phyloP scores from a whole-genome alignment of 1,140 invertebrate species.

The Drosophila pruinosa region DNA sequence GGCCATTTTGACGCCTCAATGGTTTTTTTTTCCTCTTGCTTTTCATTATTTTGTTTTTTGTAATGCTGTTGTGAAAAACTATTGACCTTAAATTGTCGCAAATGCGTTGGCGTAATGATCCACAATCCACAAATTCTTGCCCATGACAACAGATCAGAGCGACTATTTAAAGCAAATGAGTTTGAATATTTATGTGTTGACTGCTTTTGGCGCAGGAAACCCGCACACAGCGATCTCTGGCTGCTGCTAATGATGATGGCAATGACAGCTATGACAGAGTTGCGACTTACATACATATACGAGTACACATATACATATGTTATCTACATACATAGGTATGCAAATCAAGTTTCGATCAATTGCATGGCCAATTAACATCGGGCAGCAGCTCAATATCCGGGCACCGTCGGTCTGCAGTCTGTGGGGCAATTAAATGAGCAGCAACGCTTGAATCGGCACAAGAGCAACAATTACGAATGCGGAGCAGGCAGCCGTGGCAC shows the following conservation, averaged over 20 bases:
- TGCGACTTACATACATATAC: conserved; percentile 6
- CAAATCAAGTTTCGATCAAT: conserved; percentile 48
- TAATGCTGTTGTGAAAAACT: conserved; percentile 28
- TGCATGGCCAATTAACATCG: conserved; percentile 42
- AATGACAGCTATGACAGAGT: conserved; percentile 40
- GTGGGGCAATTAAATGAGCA: conserved; percentile 41
- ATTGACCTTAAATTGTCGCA: conserved; percentile 52
- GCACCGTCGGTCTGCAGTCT: conserved; percentile 3
- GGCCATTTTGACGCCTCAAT: conserved; percentile 36
- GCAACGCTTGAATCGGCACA: conserved; percentile 46
- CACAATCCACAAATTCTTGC: conserved; percentile 37
- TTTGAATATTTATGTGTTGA: conserved; percentile 30
- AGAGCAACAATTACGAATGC: conserved; percentile 50
- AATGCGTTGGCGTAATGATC: conserved; percentile 46
- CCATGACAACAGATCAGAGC: conserved; percentile 10
- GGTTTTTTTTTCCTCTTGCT: not conserved
- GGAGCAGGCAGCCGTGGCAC: conserved; percentile 45
- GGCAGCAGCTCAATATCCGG: conserved; percentile 39
- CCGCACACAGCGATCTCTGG: conserved; percentile 1
- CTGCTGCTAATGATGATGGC: conserved; percentile 42
- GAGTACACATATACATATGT: not conserved
- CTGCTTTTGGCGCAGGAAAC: conserved; percentile 41
- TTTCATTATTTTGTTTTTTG: conserved; percentile 1
- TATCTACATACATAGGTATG: conserved; percentile 7
- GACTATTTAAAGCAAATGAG: conserved; percentile 34